These are phyloP conservation scores for Drosophila nigricruria DNA, from an alignment of 2,888 invertebrate species.

Conservation along the genomic window DNA sequence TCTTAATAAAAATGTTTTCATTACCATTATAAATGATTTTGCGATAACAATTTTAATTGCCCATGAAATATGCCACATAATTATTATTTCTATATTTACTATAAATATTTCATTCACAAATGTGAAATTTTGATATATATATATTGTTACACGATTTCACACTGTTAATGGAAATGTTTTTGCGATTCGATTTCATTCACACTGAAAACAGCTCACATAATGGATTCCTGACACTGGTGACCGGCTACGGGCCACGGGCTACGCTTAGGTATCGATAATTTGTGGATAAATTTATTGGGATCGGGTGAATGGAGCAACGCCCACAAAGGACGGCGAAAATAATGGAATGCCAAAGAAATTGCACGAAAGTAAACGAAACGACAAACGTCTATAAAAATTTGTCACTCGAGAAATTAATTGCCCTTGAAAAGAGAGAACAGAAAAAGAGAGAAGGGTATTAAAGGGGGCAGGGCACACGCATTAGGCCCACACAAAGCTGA, in stretches of 20 bases:
- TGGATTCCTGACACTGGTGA: slow-evolving; percentile 50
- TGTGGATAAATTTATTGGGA: slow-evolving; percentile 76
- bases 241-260: neutral
- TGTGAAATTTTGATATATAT: too few species aligned
- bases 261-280: slow-evolving; percentile 69
- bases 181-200: slow-evolving; percentile 61
- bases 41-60: neutral
- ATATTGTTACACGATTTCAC: neutral
- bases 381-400: slow-evolving; percentile 82
- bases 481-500: slow-evolving; percentile 75
- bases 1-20: neutral
- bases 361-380: slow-evolving; percentile 34
- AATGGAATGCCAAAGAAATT: slow-evolving; percentile 48
- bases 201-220: slow-evolving; percentile 37
- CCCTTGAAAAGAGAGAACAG: slow-evolving; percentile 76
- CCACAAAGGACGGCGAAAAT: slow-evolving; percentile 55
- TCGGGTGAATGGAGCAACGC: slow-evolving; percentile 66
- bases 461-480: slow-evolving; percentile 53
- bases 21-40: neutral
- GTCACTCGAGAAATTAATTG: slow-evolving; percentile 85
- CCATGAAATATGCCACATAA: neutral
- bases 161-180: slow-evolving; percentile 11
- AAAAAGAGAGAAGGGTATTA: slow-evolving; percentile 28
- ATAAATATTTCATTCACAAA: neutral
- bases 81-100: neutral